A percentile compares a stretch with the other conserved stretches of the same genome.
Evolutionary conservation across 2,888 invertebrate species (phyloP).

Genomic region (Epirrhoe tristata): DNA sequence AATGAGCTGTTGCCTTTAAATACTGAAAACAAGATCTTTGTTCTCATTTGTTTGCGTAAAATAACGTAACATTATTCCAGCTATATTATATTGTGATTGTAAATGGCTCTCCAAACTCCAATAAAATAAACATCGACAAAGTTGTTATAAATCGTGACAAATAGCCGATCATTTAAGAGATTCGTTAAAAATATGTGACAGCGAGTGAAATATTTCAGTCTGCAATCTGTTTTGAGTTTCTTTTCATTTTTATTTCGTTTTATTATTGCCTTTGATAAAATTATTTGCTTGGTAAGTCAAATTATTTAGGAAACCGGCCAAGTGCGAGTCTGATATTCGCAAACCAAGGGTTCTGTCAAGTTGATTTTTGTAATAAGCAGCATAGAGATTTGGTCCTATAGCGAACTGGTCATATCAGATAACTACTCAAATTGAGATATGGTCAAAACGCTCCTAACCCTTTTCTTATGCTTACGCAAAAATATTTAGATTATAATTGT

Average conservation of each 20-base stretch:
- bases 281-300: not conserved
- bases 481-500: no score
- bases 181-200: conserved; percentile 30
- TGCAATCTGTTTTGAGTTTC: conserved; percentile 2
- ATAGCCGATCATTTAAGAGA: conserved; percentile 37
- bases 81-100: not conserved
- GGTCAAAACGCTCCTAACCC: no score
- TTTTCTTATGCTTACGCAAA: no score
- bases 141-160: conserved; percentile 32
- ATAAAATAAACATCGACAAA: conserved; percentile 34
- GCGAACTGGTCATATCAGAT: no score
- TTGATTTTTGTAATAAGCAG: no score
- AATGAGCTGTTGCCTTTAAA: no score
- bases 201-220: conserved; percentile 10
- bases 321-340: not conserved
- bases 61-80: conserved; percentile 16
- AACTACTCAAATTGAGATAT: no score
- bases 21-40: not conserved
- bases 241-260: conserved; percentile 1
- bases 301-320: not conserved
- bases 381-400: no score
- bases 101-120: conserved; percentile 28
- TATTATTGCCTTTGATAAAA: not conserved
- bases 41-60: not conserved
- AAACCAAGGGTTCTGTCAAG: no score